Percentiles rank a stretch among this genome's conserved stretches.
phyloP scores from a whole-genome alignment of 2,113 vertebrate genomes.

The Dunckerocampus dactyliophorus region DNA sequence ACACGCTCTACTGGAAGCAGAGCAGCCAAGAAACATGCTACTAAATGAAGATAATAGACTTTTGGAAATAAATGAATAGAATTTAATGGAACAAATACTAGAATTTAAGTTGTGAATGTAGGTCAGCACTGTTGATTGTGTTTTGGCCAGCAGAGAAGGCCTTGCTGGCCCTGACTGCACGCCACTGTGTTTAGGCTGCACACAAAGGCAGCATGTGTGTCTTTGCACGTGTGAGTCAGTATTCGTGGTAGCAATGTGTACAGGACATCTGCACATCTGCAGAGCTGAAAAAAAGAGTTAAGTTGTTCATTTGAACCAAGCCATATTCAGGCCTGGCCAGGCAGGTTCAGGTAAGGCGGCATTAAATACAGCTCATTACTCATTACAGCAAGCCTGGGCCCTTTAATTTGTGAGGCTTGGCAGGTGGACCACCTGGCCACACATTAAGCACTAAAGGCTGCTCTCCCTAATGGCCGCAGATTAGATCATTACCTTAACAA shows the following conservation, averaged over 20 bases:
- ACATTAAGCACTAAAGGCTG: constrained; percentile 69
- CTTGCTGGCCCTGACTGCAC: too few relatives aligned
- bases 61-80: too few relatives aligned
- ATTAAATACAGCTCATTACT: constrained; percentile 70
- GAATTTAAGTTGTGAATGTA: too few relatives aligned
- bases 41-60: too few relatives aligned
- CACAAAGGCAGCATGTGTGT: constrained; percentile 1
- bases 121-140: too few relatives aligned
- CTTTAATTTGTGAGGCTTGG: constrained; percentile 63
- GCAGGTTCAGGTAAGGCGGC: constrained; percentile 57
- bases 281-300: constrained; percentile 58
- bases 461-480: constrained; percentile 63
- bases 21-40: too few relatives aligned
- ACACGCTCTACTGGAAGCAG: too few relatives aligned
- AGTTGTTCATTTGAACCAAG: constrained; percentile 57
- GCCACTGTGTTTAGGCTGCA: too few relatives aligned
- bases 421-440: constrained; percentile 72
- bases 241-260: constrained; percentile 1
- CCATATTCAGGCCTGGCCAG: constrained; percentile 55
- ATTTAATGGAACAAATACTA: too few relatives aligned
- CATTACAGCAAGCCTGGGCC: constrained; percentile 51
- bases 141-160: too few relatives aligned
- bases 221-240: neutral
- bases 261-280: constrained; percentile 19
- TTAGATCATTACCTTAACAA: constrained; percentile 73